Evolutionary conservation across 1,140 invertebrate species (phyloP).

Genomic region (Drosophila kanapiae): DNA sequence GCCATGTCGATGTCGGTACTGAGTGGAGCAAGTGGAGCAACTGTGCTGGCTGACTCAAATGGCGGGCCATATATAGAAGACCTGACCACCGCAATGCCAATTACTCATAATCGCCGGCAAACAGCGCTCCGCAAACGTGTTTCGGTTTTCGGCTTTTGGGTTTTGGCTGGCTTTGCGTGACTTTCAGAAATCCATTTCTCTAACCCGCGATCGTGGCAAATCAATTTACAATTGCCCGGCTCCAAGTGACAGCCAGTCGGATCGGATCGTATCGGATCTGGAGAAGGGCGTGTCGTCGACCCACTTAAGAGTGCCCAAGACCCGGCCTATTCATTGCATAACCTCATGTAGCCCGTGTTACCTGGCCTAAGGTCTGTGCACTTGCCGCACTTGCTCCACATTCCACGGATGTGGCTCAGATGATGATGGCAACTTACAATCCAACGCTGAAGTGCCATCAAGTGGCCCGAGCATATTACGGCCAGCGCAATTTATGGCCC

Average conservation of each 20-base stretch:
- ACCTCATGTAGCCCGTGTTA: conserved; percentile 10
- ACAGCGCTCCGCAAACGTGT: conserved; percentile 34
- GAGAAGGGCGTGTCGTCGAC: conserved; percentile 66
- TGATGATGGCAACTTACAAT: conserved; percentile 27
- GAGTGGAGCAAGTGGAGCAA: conserved; percentile 44
- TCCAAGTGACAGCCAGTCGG: conserved; percentile 54
- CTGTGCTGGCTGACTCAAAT: conserved; percentile 45
- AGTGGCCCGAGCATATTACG: conserved; percentile 60
- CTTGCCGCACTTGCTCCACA: conserved; percentile 69
- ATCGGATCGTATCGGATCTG: neutral
- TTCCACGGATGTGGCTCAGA: conserved; percentile 11
- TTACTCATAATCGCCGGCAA: conserved; percentile 51
- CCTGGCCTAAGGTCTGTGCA: conserved; percentile 53
- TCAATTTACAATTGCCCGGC: conserved; percentile 68
- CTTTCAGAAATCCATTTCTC: conserved; percentile 81
- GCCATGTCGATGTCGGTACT: conserved; percentile 47
- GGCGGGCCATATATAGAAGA: conserved; percentile 59
- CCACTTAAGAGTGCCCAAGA: conserved; percentile 39
- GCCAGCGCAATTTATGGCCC: conserved; percentile 71
- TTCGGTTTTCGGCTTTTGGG: conserved; percentile 26
- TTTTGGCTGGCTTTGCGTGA: conserved; percentile 61
- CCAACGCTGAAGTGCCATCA: conserved; percentile 73
- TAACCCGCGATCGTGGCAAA: conserved; percentile 75
- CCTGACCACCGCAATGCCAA: conserved; percentile 45
- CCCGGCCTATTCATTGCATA: conserved; percentile 64